phyloP scores from a whole-genome alignment of 2,797 vertebrate genomes.

The Alectoris magna region DNA sequence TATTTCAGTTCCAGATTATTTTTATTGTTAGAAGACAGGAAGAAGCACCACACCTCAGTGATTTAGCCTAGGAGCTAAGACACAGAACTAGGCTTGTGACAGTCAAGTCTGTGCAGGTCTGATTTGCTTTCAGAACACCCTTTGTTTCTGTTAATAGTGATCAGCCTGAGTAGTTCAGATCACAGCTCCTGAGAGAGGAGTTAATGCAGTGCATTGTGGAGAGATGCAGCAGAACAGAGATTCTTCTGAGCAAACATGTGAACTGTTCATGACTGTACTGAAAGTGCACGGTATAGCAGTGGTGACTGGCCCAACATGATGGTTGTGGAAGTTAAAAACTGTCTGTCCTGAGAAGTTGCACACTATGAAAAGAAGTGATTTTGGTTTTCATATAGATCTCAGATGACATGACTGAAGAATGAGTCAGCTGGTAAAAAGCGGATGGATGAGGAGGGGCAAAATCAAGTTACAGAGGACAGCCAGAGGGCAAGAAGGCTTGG shows the following conservation, averaged over 20 bases:
- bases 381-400: background rate
- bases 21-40: background rate
- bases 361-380: background rate
- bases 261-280: background rate
- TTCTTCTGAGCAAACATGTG: background rate
- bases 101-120: background rate
- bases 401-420: background rate
- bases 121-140: background rate
- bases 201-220: background rate
- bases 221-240: background rate
- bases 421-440: background rate
- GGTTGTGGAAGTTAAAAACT: background rate
- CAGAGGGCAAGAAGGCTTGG: background rate
- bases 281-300: background rate
- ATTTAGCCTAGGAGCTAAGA: background rate
- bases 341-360: background rate
- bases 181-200: background rate
- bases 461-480: background rate
- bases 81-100: background rate
- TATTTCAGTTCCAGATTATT: background rate
- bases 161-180: background rate
- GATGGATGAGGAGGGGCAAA: background rate
- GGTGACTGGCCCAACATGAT: fast-evolving
- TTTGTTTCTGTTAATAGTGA: background rate
- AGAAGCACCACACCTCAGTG: background rate